Conservation (phyloP, 2,113 vertebrate genomes). For the Pavo muticus region DNA sequence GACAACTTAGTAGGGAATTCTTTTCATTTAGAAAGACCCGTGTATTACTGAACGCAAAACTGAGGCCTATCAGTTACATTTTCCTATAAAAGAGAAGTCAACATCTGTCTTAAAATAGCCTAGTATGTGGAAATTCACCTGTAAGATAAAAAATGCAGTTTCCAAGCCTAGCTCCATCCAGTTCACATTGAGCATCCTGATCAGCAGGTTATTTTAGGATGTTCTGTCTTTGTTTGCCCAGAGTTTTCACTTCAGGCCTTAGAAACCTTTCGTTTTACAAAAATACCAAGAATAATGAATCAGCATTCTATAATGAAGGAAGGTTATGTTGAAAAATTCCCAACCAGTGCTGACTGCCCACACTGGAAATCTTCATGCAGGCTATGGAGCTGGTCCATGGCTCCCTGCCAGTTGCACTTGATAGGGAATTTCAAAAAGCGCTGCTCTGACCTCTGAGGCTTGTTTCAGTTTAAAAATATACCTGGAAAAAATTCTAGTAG, state of each 20-base stretch:
- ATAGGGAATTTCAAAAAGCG: not conserved
- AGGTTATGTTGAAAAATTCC: not conserved
- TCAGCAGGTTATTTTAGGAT: not conserved
- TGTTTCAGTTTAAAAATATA: constrained; percentile 4
- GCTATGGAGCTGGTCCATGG: not conserved
- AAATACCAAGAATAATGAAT: accelerated
- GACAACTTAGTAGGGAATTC: not conserved
- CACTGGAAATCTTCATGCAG: not conserved
- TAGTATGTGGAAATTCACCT: constrained; percentile 15
- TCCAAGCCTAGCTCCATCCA: not conserved
- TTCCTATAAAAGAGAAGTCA: not conserved
- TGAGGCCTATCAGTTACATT: not conserved
- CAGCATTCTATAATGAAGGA: not conserved
- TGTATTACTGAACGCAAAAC: not conserved
- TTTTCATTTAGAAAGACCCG: not conserved
- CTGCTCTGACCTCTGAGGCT: not conserved
- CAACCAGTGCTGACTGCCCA: not conserved
- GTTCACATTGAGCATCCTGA: not conserved
- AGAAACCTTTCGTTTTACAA: not conserved
- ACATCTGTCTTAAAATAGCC: not conserved
- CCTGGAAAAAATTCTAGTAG: not conserved
- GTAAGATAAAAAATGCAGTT: not conserved
- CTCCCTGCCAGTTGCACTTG: not conserved
- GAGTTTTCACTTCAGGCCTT: not conserved
- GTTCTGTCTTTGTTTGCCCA: not conserved